Base-by-base conservation (phyloP, 2,113 vertebrate species). In the Castor canadensis region DNA sequence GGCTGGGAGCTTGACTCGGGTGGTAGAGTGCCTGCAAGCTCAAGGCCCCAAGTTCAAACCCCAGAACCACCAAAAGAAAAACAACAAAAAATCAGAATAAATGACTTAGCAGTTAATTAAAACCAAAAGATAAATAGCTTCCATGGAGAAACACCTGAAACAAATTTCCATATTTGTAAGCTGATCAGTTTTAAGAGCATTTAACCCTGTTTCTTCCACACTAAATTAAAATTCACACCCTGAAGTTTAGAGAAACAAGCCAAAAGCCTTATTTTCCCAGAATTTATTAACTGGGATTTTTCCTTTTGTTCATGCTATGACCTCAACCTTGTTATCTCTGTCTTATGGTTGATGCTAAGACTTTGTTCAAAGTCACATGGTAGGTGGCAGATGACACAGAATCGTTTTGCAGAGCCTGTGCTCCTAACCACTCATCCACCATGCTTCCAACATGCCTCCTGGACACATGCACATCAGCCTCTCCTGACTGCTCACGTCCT, bases 61-160 rank as follows among this genome's bases (percentile, higher is more conserved):
- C n/a, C n/a, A n/a, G n/a, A n/a, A n/a, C n/a, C 85, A 35, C 60
- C 69, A 47, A 15, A 9, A 22, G 12, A 43, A 72, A 20, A 71
- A n/a, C n/a, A 71, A n/a, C 6, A 43, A 73, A 45, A 45, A 17
- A 69, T n/a, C n/a, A n/a, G n/a, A n/a, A n/a, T n/a, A n/a, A n/a
- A n/a, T n/a, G n/a, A n/a, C n/a, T n/a, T 32, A 69, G 7, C 72
- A 75, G n/a, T 87, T 80, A 15, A 84, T 69, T 91, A 84, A 93
- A 95, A 93, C 5, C 30, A 52, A 91, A 66, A 87, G 15, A 69
- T 80, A 75, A 91, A 80, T 84, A 84, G 56, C 28, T 73, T 91
- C 58, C 30, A 6, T 49, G 24, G 79, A 38, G 3, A 81, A 95
- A 56, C n/a, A 93, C 73, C 47, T 45, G 45, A 89, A 96, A 76